Conservation (phyloP, 35 echinoderm and acorn worm genomes). For the Eucidaris tribuloides region DNA sequence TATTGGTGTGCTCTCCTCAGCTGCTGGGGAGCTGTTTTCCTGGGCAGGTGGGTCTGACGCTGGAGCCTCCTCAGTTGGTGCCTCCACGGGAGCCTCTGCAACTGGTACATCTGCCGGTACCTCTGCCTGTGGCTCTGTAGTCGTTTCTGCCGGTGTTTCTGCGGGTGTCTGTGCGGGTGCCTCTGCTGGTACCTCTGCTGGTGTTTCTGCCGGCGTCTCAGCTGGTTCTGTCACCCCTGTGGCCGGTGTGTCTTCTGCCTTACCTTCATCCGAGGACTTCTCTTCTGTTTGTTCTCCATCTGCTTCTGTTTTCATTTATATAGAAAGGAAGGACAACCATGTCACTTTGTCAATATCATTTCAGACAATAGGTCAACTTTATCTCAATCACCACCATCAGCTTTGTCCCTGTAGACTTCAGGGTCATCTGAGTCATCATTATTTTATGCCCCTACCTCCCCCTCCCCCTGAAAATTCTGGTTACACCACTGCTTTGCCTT, state of each 20-base stretch:
- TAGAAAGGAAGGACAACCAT: too few relatives aligned
- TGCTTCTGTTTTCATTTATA: not conserved
- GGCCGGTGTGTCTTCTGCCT: not conserved
- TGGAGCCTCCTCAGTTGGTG: not conserved
- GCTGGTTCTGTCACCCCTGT: not conserved
- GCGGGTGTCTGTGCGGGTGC: not conserved
- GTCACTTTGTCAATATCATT: too few relatives aligned
- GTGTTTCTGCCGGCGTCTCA: not conserved
- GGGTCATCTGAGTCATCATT: too few relatives aligned
- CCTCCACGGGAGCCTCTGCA: not conserved
- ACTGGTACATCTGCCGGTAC: not conserved
- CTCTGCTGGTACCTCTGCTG: not conserved
- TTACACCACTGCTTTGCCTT: too few relatives aligned
- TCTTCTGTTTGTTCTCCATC: not conserved
- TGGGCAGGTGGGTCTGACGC: too few relatives aligned
- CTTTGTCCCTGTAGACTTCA: too few relatives aligned
- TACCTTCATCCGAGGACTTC: not conserved
- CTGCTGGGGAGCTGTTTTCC: too few relatives aligned
- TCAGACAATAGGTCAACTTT: too few relatives aligned
- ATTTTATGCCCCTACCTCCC: too few relatives aligned
- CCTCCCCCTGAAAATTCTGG: too few relatives aligned
- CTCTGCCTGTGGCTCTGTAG: not conserved
- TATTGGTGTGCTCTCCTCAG: too few relatives aligned
- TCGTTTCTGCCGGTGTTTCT: not conserved
- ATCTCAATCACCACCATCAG: too few relatives aligned